Evolutionary conservation across 1,140 invertebrate species (phyloP), one percentile per base, ranked within the genome.

Genomic region (Melipona quadrifasciata): DNA sequence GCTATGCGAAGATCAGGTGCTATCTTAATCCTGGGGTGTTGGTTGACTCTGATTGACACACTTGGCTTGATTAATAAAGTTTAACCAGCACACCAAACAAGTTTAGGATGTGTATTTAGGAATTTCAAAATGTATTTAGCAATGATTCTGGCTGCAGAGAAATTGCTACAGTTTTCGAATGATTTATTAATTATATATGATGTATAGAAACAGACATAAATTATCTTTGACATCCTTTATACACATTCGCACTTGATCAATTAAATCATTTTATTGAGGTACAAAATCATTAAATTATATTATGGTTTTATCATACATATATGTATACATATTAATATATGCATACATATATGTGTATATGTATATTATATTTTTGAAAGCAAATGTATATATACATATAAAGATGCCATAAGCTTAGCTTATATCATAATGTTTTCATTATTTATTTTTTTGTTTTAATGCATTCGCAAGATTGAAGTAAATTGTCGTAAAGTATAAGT

Each of bases 401-500:
- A 11, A 75, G 85, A 91, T 91, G 92, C 93, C 93, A 94, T 92
- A 86, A 91, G 93, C 93, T 93, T 94, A 91, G 92, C 92, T 94
- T 94, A 92, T 90, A 92, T 91, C 90, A 94, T 91, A 91, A 94
- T 92, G 91, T 93, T 94, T 92, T 92, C 90, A 92, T 94, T 92
- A 90, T 91, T 93, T 92, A 89, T 92, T 93, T 90, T 91, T 91
- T 90, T 91, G 86, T 92, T 91, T 92, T 93, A 92, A 93, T 94
- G 94, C 93, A 94, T 94, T 93, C 91, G 93, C 93, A 94, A 94
- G 92, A 94, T 92, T 92, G 92, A 94, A 94, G 93, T 94, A 94
- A 93, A 93, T 93, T 94, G 93, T 94, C 92, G 93, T 94, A 94
- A 93, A 93, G 92, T 94, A 93, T 94, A 94, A 94, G 91, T 94